phyloP scores from a whole-genome alignment of 2,797 vertebrate genomes.

The Monodelphis domestica region DNA sequence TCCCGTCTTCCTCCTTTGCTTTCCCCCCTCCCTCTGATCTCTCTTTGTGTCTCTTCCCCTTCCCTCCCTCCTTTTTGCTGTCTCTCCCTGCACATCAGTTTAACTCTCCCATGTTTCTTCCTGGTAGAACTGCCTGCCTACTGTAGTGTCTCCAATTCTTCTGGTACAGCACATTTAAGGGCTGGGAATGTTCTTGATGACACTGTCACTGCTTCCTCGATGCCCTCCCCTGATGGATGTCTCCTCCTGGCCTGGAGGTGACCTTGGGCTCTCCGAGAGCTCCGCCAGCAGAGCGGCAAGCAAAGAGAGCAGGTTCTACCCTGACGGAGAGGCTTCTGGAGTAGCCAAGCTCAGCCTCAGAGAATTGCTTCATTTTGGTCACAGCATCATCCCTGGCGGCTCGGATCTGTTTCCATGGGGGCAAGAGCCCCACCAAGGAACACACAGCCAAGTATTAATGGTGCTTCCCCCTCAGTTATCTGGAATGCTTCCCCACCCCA shows the following conservation, averaged over 20 bases:
- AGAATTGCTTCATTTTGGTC: not conserved
- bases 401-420: not conserved
- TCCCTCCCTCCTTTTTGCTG: not conserved
- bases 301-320: not conserved
- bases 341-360: not conserved
- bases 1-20: not conserved
- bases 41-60: not conserved
- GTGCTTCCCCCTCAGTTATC: not conserved
- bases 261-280: not conserved
- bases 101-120: not conserved
- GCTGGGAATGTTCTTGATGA: not conserved
- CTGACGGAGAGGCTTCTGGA: not conserved
- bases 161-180: not conserved
- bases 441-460: not conserved
- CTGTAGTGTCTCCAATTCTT: not conserved
- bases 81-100: not conserved
- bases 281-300: not conserved
- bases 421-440: not conserved
- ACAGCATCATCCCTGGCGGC: not conserved
- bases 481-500: not conserved
- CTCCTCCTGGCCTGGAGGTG: not conserved
- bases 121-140: not conserved
- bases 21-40: not conserved
- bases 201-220: not conserved
- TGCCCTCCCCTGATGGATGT: not conserved